phyloP scores from a whole-genome alignment of 2,888 invertebrate species.

The Pandemis heparana region DNA sequence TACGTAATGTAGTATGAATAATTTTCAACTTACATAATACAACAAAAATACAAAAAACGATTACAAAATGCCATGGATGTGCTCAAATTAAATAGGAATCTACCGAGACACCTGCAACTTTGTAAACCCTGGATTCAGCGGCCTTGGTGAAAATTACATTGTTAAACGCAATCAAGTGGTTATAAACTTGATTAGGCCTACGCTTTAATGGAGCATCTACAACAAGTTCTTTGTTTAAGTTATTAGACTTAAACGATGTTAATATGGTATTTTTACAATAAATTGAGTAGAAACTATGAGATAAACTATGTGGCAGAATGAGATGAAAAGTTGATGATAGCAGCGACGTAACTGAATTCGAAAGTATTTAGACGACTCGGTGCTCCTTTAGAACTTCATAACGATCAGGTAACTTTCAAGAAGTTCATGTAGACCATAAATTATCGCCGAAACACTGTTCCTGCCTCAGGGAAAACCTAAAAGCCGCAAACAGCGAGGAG shows the following conservation, averaged over 20 bases:
- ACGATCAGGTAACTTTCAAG: slow-evolving; percentile 11
- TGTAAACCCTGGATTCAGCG: slow-evolving; percentile 4
- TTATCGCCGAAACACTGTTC: slow-evolving; percentile 15
- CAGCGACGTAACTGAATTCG: not conserved
- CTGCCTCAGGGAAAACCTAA: slow-evolving; percentile 26
- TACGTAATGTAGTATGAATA: not conserved
- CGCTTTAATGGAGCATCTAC: slow-evolving; percentile 11
- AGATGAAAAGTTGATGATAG: not conserved
- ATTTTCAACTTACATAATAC: not conserved
- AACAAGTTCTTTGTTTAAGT: not conserved
- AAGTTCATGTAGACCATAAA: slow-evolving; percentile 25
- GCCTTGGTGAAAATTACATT: slow-evolving; percentile 27
- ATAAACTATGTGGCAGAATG: not conserved
- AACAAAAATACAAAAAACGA: not conserved
- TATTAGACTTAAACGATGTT: not conserved
- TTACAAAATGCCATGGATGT: not conserved
- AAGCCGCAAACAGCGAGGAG: slow-evolving; percentile 35
- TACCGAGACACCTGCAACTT: slow-evolving; percentile 23
- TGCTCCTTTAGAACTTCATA: not conserved
- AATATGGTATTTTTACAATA: not conserved
- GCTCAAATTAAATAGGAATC: slow-evolving; percentile 2
- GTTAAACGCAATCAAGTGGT: slow-evolving; percentile 19
- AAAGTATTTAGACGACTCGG: not conserved
- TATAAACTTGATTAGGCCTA: slow-evolving; percentile 3
- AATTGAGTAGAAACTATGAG: not conserved